Evolutionary conservation across 2,113 vertebrate species (phyloP), one percentile per base, ranked within the genome.

Genomic region (Guaruba guarouba): DNA sequence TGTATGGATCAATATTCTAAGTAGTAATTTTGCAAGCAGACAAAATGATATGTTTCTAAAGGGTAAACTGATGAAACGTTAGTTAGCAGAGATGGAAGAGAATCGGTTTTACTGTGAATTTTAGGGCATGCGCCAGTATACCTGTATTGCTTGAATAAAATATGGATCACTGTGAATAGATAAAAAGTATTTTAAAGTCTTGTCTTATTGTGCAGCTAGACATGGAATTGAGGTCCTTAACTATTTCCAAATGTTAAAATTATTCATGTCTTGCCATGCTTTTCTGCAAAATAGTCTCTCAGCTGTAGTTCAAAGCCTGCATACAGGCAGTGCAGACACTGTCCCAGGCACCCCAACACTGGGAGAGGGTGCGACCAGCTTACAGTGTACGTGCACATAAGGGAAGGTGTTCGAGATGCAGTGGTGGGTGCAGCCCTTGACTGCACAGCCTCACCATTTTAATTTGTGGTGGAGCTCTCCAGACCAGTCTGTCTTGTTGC

Each of bases 31-130:
- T 96, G 86, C 78, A 94, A 95, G 92, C 73, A 69, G 81, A 86
- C 52, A 95, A 91, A 97, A 86, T 8, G 64, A 51, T 69, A 7
- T 37, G 11, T 91, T 95, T 96, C 91, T 92, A 85, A 97, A 95
- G 90, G 66, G 44, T 89, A 66, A 90, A 86, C 61, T 75, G 88
- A 74, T 85, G 69, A 86, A 90, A 92, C 39, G 25, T 55, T 76
- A 59, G 20, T 33, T 41, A 55, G 37, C 33, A 82, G 54, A 78
- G 31, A 15, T 63, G 69, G 39, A 77, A 49, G 1, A 75, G 28
- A 71, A 68, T 61, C 63, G 17, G 11, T 77, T 85, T 81, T 68
- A 33, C 24, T 37, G 55, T 59, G 46, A 90, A 35, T 92, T 71
- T 91, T n/a, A 84, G 39, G 24, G 31, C 70, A 43, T 33, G 43